A percentile compares a stretch with the other conserved stretches of the same genome.
Evolutionary conservation across 2,888 invertebrate genomes (phyloP).

Genomic region (Andrena flavipes): DNA sequence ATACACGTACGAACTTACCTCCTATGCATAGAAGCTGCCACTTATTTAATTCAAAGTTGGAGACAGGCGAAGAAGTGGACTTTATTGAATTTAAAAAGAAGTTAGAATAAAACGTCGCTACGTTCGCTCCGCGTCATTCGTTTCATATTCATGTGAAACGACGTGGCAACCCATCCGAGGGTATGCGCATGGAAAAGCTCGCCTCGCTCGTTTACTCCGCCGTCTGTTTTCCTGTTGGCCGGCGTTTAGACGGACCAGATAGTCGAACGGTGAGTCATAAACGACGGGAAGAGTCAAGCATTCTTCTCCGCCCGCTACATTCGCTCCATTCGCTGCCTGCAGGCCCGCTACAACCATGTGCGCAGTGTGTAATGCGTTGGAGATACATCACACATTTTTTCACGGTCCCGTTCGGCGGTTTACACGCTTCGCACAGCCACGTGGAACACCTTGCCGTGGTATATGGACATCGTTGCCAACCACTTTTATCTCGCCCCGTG

Average conservation of each 20-base stretch:
- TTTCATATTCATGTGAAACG: no score
- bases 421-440: background rate
- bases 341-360: background rate
- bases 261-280: slow-evolving; percentile 60
- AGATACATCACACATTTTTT: slow-evolving; percentile 23
- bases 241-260: slow-evolving; percentile 46
- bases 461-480: background rate
- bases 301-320: slow-evolving; percentile 42
- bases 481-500: background rate
- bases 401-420: slow-evolving; percentile 1
- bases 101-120: no score
- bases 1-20: background rate
- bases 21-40: background rate
- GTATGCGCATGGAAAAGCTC: slow-evolving; percentile 19
- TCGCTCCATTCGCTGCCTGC: background rate
- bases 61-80: background rate
- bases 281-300: slow-evolving; percentile 54
- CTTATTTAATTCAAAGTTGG: background rate
- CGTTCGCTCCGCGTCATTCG: no score
- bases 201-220: slow-evolving; percentile 21
- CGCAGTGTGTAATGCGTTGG: slow-evolving; percentile 3
- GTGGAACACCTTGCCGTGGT: background rate
- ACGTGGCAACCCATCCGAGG: background rate
- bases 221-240: slow-evolving; percentile 32
- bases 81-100: no score